Conservation (phyloP, 2,888 invertebrate genomes). For the Teinopalpus imperialis region DNA sequence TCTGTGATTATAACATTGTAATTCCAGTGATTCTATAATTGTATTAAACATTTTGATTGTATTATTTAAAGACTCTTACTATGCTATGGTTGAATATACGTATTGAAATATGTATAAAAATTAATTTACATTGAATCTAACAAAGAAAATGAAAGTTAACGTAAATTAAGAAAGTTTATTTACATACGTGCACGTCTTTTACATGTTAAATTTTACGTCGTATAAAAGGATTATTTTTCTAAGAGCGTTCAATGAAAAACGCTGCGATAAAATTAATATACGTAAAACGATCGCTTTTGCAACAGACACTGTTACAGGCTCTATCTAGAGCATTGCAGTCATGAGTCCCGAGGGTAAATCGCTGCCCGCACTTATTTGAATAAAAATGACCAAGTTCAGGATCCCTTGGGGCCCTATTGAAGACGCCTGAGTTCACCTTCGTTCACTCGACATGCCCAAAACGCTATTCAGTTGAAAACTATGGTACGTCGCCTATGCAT, state of each 20-base stretch:
- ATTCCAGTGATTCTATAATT: too few relatives aligned
- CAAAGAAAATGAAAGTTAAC: too few relatives aligned
- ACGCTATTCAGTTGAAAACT: conserved; percentile 45
- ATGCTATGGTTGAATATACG: too few relatives aligned
- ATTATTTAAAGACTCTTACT: too few relatives aligned
- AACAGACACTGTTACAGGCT: conserved; percentile 25
- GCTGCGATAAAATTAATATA: conserved; percentile 19
- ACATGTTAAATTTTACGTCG: too few relatives aligned
- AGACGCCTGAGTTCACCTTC: conserved; percentile 45
- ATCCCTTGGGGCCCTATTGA: conserved; percentile 43
- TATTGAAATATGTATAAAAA: too few relatives aligned
- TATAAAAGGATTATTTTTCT: background rate
- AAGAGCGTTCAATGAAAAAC: conserved; percentile 12
- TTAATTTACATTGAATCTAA: too few relatives aligned
- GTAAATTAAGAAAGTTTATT: too few relatives aligned
- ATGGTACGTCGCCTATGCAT: conserved; percentile 30
- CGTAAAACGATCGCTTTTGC: conserved; percentile 22
- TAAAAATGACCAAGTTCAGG: conserved; percentile 64
- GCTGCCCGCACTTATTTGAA: conserved; percentile 71
- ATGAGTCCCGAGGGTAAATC: conserved; percentile 58
- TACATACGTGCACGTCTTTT: too few relatives aligned
- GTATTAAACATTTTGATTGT: too few relatives aligned
- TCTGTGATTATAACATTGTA: too few relatives aligned
- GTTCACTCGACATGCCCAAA: conserved; percentile 45
- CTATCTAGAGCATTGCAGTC: conserved; percentile 42